phyloP scores from a whole-genome alignment of 2,797 vertebrate genomes.

The Oryzias sinensis region DNA sequence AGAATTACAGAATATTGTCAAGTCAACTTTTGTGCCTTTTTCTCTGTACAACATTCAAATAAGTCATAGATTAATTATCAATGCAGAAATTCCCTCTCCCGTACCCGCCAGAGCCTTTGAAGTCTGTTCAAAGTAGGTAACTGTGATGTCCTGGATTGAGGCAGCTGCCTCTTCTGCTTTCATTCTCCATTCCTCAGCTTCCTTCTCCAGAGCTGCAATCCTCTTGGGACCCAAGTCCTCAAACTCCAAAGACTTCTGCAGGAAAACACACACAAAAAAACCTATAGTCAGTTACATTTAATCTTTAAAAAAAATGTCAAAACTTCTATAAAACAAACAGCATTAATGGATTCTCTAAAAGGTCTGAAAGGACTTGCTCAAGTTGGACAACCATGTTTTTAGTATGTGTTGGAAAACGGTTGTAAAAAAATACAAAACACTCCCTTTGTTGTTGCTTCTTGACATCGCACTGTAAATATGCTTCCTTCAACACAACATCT shows the following conservation, averaged over 20 bases:
- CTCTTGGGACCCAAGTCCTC: conserved; percentile 90
- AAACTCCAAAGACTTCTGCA: conserved; percentile 88
- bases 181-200: conserved; percentile 86
- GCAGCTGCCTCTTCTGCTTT: conserved; percentile 83
- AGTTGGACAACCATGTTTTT: no score
- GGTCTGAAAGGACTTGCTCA: no score
- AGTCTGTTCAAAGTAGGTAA: conserved; percentile 93
- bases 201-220: conserved; percentile 83
- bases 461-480: no score
- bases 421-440: no score
- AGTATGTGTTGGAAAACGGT: no score
- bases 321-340: no score
- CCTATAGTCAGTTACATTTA: conserved; percentile 9
- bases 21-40: not conserved
- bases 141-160: conserved; percentile 94
- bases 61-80: no score
- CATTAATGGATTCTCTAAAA: no score
- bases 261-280: conserved; percentile 5
- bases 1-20: not conserved
- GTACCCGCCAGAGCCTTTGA: conserved; percentile 87
- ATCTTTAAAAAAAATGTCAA: not conserved
- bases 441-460: no score
- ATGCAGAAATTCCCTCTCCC: conserved; percentile 2
- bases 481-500: no score
- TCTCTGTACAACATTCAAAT: no score